Percentiles rank a stretch among this genome's conserved stretches.
Conservation (phyloP, 2,113 vertebrate species). For the Lagopus leucura region DNA sequence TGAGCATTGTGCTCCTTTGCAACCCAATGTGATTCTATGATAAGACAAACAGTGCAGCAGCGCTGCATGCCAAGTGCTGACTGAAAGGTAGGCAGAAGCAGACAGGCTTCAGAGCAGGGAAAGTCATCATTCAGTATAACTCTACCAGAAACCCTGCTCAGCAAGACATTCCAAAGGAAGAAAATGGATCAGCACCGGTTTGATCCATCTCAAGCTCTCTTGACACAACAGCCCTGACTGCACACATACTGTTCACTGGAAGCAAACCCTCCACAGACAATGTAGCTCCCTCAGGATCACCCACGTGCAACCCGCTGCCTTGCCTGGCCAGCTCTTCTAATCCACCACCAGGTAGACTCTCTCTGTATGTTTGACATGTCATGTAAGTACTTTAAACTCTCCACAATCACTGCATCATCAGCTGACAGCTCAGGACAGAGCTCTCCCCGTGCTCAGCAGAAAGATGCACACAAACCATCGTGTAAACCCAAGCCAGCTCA, state of each 20-base stretch:
- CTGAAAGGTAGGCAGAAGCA: not conserved
- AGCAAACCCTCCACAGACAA: not conserved
- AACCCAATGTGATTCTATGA: too few species aligned
- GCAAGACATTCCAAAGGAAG: not conserved
- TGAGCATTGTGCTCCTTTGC: too few species aligned
- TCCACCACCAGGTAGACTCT: accelerated
- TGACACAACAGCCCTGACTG: accelerated
- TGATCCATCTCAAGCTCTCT: not conserved
- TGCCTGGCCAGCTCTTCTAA: not conserved
- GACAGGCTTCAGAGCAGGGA: not conserved
- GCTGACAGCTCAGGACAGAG: not conserved
- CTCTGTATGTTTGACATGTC: accelerated
- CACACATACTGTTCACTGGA: accelerated
- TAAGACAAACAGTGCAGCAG: not conserved
- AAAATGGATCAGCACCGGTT: not conserved
- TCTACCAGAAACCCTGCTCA: not conserved
- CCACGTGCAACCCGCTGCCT: not conserved
- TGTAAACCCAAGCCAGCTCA: not conserved
- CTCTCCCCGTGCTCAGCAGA: not conserved
- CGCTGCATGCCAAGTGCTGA: not conserved
- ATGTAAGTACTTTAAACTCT: not conserved
- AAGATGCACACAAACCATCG: too few species aligned
- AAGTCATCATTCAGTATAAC: not conserved
- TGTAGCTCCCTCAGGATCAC: not conserved
- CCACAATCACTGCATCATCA: not conserved